Evolutionary conservation across 1,140 invertebrate species (phyloP).

Genomic region (Musca vetustissima): DNA sequence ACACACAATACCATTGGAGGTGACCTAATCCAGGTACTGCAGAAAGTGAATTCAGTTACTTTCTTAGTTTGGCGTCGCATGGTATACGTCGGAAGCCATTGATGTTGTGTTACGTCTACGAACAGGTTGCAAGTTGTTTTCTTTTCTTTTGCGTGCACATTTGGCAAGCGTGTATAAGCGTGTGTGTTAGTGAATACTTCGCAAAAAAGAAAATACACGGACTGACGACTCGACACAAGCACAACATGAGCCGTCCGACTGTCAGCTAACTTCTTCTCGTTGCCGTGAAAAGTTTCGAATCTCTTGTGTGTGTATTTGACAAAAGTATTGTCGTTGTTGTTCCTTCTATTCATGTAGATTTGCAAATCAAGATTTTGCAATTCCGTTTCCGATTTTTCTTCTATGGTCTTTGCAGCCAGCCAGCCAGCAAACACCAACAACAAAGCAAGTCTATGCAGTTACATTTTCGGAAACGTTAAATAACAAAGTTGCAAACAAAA

Average conservation of each 20-base stretch:
- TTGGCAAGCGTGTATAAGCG: slow-evolving; percentile 3
- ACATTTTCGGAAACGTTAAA: no score
- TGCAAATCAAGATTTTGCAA: slow-evolving; percentile 24
- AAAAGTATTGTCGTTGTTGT: neutral
- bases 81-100: slow-evolving; percentile 27
- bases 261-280: no score
- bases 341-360: neutral
- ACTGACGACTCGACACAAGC: neutral
- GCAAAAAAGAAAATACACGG: neutral
- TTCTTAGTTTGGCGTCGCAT: slow-evolving; percentile 29
- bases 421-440: no score
- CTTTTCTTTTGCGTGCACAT: slow-evolving; percentile 26
- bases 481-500: neutral
- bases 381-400: slow-evolving; percentile 36
- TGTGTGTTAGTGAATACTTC: neutral
- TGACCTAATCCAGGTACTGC: slow-evolving; percentile 44
- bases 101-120: slow-evolving; percentile 2
- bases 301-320: slow-evolving; percentile 2
- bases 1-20: slow-evolving; percentile 23
- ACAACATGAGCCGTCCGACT: no score
- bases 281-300: no score
- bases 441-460: no score
- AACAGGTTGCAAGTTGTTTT: slow-evolving; percentile 23
- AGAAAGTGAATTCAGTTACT: slow-evolving; percentile 50
- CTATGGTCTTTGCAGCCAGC: no score